phyloP scores from a whole-genome alignment of 2,888 invertebrate genomes.

The Cyrtodaria siliqua region DNA sequence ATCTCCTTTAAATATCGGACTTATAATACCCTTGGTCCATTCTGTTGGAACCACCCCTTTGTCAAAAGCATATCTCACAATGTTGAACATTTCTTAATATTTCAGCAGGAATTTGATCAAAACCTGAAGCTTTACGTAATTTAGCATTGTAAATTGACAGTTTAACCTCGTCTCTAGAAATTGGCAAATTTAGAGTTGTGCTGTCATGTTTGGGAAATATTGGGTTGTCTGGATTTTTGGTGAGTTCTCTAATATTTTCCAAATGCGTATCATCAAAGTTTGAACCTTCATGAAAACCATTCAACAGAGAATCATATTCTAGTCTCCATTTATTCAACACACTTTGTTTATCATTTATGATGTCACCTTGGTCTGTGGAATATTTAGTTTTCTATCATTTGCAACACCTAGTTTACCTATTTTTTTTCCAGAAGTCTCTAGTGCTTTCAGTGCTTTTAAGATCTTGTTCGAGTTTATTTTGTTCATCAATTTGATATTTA shows the following conservation, averaged over 20 bases:
- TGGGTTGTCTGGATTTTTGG: background rate
- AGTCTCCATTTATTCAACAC: constrained; percentile 15
- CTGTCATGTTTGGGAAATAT: background rate
- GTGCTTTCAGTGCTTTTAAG: constrained; percentile 5
- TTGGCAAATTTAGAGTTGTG: constrained; percentile 9
- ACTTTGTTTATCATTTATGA: constrained; percentile 1
- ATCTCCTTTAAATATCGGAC: constrained; percentile 10
- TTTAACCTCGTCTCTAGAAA: constrained; percentile 12
- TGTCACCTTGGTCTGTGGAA: background rate
- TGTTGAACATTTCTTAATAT: constrained; percentile 21
- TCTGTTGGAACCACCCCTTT: constrained; percentile 3
- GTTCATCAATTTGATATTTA: constrained; percentile 8
- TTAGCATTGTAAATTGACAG: background rate
- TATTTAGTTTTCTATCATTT: background rate
- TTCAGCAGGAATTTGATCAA: constrained; percentile 11
- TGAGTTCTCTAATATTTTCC: background rate
- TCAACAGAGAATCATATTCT: constrained; percentile 9
- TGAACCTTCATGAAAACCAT: background rate
- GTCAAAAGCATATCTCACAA: constrained; percentile 15
- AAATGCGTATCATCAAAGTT: constrained; percentile 5
- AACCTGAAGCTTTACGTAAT: constrained; percentile 15
- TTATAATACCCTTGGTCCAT: constrained; percentile 19
- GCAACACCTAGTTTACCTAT: constrained; percentile 1
- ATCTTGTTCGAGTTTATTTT: background rate
- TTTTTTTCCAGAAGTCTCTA: constrained; percentile 4